Base-by-base conservation (phyloP, 2,113 vertebrate species). In the Mobula hypostoma region DNA sequence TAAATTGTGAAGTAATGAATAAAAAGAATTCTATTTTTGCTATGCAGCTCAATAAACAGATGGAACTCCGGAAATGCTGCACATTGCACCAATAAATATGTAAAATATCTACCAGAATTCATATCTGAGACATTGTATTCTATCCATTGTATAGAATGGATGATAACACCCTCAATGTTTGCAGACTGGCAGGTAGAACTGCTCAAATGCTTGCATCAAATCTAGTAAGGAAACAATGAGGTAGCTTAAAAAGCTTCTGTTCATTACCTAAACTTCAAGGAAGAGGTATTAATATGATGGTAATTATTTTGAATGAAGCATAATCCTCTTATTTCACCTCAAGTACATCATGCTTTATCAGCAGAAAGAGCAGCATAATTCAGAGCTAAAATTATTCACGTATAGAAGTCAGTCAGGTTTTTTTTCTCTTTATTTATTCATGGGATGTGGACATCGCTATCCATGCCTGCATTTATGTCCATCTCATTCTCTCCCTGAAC, bases 181-280 rank as follows among this genome's bases (percentile, higher is more conserved):
- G 94, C 92, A 77, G 76, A 95, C 85, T 94, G 94, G 94, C 93
- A 94, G 82, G 87, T 68, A 94, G 93, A 94, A 94, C 94, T 94
- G 94, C 95, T 61, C 78, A 94, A 70, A 82, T 77, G 29, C 68
- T 48, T 93, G 66, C 68, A 93, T 93, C 68, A 74, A 48, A 56
- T 48, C 90, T 36, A 93, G 24, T 93, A 68, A 93, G 21, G 40
- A 93, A 93, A 56, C 21, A 9, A 93, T 17, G 48, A 66, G 40
- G 72, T 19, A 93, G 24, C 40, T 68, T 93, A 91, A 70, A 83
- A 91, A 91, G 88, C n/a, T 91, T 40, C 29, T 9, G 17, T 15
- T 66, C 5, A 56, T 36, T 93, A 56, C 74, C 36, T 74, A 93
- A 74, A 21, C 24, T 93, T 93, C 32, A 93, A 40, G 90, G 24